Base-by-base conservation (phyloP, 1,140 invertebrate genomes). In the Hormaphis cornu region DNA sequence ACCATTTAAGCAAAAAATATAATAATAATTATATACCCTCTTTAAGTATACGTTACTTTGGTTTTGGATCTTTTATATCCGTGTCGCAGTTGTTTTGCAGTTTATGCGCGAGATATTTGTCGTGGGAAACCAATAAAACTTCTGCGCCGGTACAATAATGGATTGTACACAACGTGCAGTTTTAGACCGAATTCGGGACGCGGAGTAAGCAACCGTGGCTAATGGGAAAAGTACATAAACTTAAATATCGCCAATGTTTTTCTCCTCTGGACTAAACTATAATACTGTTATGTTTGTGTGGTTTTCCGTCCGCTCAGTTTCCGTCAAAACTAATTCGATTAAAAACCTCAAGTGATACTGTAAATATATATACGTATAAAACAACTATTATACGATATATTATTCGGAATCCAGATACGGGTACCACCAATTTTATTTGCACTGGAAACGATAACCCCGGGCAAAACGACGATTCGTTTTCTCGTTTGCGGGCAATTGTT, bases 311-410 rank as follows among this genome's bases (percentile, higher is more conserved):
- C 35, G 10, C n/a, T 30, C 18, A n/a, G 10, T 22, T 2, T 16
- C 26, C 18, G 16, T 66, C 44, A 35, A 66, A 50, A 66, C 44
- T 66, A 66, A 66, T 66, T 50, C 42, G 61, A 66, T 66, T 66
- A 66, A 66, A 66, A 66, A 33, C 44, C n/a, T 63, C 12, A 20
- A 63, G 26, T 63, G 1, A 26, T 59, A 59, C 20, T 28, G 9
- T 54, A 22, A 28, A 22, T 52, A 16, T n/a, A n/a, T 52, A 52
- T 52, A 28, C 28, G 16, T 52, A 22, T 28, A 16, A 22, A 16
- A 33, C 40, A 40, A 14, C 35, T n/a, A n/a, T n/a, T 35, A 35
- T 35, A 20, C 10, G 6, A 2, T 9, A 33, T 33, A 4, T 4
- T 33, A 24, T n/a, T n/a, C n/a, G n/a, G n/a, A n/a, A n/a, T n/a